phyloP scores from a whole-genome alignment of 2,797 vertebrate species.

The Chrosomus eos region DNA sequence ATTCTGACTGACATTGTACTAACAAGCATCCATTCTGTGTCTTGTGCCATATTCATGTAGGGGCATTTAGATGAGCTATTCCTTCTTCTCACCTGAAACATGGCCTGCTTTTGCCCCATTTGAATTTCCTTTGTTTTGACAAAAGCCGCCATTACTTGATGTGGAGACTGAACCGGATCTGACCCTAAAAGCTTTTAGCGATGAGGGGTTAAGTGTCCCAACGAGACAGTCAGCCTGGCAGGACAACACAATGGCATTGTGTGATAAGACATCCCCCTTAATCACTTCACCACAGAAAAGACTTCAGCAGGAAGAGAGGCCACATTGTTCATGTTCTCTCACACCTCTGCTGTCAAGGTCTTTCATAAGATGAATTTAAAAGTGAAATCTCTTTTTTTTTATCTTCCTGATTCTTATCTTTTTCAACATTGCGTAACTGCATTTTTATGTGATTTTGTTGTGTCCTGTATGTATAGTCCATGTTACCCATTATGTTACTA shows the following conservation, averaged over 20 bases:
- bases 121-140: conserved; percentile 74
- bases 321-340: neutral
- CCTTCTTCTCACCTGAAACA: conserved; percentile 55
- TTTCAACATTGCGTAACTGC: neutral
- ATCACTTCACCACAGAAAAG: conserved; percentile 27
- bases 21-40: neutral
- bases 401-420: neutral
- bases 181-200: conserved; percentile 78
- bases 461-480: neutral
- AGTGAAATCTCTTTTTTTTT: neutral
- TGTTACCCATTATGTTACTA: neutral
- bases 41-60: conserved; percentile 21
- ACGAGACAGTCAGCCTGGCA: conserved; percentile 66
- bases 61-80: conserved; percentile 35
- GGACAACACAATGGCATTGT: conserved; percentile 58
- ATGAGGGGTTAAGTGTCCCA: conserved; percentile 76
- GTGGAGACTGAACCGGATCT: conserved; percentile 68
- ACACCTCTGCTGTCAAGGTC: conserved; percentile 12
- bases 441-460: neutral
- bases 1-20: neutral
- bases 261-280: conserved; percentile 49
- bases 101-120: conserved; percentile 60
- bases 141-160: conserved; percentile 71
- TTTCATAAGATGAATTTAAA: conserved; percentile 5
- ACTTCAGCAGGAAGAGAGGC: conserved; percentile 32